Conservation (phyloP, 1,140 invertebrate genomes). For the Sitophilus oryzae region DNA sequence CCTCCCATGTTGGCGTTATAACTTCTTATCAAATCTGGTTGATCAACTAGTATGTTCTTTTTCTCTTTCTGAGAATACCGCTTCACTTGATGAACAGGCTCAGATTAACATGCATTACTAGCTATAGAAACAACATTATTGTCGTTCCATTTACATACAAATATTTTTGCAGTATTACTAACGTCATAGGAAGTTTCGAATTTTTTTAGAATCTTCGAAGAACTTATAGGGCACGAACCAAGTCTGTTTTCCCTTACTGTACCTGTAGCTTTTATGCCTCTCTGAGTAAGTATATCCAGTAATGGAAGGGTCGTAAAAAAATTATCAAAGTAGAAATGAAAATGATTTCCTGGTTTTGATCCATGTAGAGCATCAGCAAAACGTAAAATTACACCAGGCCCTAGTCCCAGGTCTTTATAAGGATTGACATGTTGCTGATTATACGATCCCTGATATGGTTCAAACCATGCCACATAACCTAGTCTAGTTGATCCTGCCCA, state of each 20-base stretch:
- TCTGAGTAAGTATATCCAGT: slow-evolving; percentile 17
- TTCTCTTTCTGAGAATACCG: slow-evolving; percentile 30
- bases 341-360: neutral
- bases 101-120: slow-evolving; percentile 11
- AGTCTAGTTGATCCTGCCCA: slow-evolving; percentile 18
- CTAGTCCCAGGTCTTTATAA: slow-evolving; percentile 12
- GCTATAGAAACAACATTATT: slow-evolving; percentile 27
- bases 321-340: slow-evolving; percentile 27
- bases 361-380: neutral
- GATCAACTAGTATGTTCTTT: slow-evolving; percentile 22
- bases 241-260: slow-evolving; percentile 21
- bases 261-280: slow-evolving; percentile 22
- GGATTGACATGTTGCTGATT: neutral
- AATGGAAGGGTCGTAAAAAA: slow-evolving; percentile 23
- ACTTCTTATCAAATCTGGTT: slow-evolving; percentile 22
- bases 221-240: slow-evolving; percentile 12
- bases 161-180: slow-evolving; percentile 10
- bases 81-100: slow-evolving; percentile 22
- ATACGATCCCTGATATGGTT: slow-evolving; percentile 24
- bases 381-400: neutral
- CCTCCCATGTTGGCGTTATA: slow-evolving; percentile 33
- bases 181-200: slow-evolving; percentile 1
- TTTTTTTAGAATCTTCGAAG: slow-evolving; percentile 2
- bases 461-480: slow-evolving; percentile 20
- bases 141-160: slow-evolving; percentile 30